Evolutionary conservation across 2,888 invertebrate species (phyloP), one percentile per base, ranked within the genome.

Genomic region (Drosophila tanythrix): DNA sequence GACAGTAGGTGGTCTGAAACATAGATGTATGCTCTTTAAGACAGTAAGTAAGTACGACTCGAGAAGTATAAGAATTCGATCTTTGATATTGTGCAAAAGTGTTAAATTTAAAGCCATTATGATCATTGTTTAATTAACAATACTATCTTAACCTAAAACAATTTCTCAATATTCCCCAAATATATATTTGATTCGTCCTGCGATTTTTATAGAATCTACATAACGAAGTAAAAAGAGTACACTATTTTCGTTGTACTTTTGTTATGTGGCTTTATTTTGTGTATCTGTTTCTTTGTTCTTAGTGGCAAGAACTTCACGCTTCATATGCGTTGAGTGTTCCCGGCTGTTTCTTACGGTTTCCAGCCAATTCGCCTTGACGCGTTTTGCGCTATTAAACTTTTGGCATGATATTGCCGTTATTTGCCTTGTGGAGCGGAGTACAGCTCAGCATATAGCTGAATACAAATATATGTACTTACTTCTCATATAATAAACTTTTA

Each of bases 401-500:
- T 79, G 88, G 83, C 85, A 83, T 79, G 79, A 78, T 83, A 85
- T 86, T 81, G 74, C 79, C 82, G 76, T 76, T 83, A 86, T 84
- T 86, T 79, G 72, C 60, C 70, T 57, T 63, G 60, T 31, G 63
- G 38, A 60, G 63, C 40, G 46, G 33, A 62, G 51, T 55, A 27
- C 33, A 61, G 67, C 70, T 63, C 70, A 64, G 63, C 56, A 70
- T 53, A 74, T 65, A 70, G 71, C 70, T 76, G 76, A 71, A 80
- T 68, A 80, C 77, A 76, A 77, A 82, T 80, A 82, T 82, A 81
- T 80, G 69, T 78, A 84, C 84, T 82, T 80, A 88, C 88, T 86
- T 85, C 83, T 83, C 85, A 86, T 86, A 86, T 88, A 86, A 86
- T 86, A 86, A 86, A 86, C 76, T 86, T 86, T 86, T 85, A 86